Percentiles rank a stretch among this genome's conserved stretches.
These are phyloP conservation scores for Lethrus apterus DNA, from an alignment of 1,140 invertebrate species.

Conservation along the genomic window DNA sequence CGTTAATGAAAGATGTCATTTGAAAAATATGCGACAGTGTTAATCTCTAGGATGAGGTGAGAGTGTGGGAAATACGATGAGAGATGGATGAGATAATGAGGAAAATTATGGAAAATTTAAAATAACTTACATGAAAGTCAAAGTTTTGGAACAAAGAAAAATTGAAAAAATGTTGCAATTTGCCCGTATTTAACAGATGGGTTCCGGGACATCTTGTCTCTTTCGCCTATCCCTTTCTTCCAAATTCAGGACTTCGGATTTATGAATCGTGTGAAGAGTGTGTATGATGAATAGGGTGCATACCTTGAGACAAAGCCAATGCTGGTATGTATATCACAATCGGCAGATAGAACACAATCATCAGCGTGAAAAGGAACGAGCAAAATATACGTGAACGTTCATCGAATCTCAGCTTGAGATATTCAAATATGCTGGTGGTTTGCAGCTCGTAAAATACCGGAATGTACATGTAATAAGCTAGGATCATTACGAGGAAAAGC, in stretches of 20 bases:
- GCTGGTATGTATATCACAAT: constrained; percentile 56
- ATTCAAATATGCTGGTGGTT: constrained; percentile 64
- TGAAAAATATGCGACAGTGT: too few species aligned
- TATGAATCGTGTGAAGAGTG: not conserved
- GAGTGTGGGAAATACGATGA: too few species aligned
- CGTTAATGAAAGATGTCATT: too few species aligned
- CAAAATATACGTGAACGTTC: constrained; percentile 47
- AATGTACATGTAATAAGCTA: constrained; percentile 48
- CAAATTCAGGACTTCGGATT: too few species aligned
- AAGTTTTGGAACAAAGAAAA: too few species aligned
- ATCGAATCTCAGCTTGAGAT: constrained; percentile 45
- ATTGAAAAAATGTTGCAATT: too few species aligned
- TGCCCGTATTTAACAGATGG: too few species aligned
- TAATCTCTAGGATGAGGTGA: too few species aligned
- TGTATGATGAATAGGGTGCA: constrained; percentile 4
- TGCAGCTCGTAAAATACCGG: constrained; percentile 67
- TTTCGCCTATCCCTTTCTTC: too few species aligned
- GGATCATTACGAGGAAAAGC: constrained; percentile 51
- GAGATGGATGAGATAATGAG: too few species aligned
- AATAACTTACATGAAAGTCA: not conserved
- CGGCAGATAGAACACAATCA: constrained; percentile 45
- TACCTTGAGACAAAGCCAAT: constrained; percentile 51
- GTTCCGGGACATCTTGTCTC: too few species aligned
- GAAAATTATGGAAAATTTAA: not conserved
- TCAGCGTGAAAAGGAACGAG: constrained; percentile 48